phyloP scores from a whole-genome alignment of 2,113 vertebrate species.

The Xenotilapia leptura region DNA sequence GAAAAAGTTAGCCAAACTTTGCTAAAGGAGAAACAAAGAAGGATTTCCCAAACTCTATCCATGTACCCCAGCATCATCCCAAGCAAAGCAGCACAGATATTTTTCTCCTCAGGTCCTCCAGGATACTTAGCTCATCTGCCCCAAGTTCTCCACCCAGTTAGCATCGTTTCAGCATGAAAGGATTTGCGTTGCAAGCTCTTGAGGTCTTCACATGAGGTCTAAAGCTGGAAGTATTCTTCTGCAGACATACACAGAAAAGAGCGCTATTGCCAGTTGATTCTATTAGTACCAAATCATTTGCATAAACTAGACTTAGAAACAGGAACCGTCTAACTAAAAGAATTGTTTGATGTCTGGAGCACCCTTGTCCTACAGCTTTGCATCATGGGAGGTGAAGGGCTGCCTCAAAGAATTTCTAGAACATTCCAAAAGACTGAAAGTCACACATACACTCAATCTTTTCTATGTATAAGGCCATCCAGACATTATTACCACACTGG shows the following conservation, averaged over 20 bases:
- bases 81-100: not conserved
- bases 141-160: not conserved
- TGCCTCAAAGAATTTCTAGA: not conserved
- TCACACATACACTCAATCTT: not conserved
- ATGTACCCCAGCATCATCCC: not conserved
- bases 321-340: not conserved
- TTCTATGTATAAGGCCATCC: not conserved
- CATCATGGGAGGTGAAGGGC: not conserved
- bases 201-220: not conserved
- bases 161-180: not conserved
- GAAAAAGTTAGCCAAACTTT: not conserved
- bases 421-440: not conserved
- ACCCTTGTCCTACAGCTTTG: not conserved
- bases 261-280: not conserved
- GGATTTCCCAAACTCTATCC: not conserved
- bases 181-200: not conserved
- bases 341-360: not conserved
- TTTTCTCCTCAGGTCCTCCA: not conserved
- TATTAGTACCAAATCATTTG: not conserved
- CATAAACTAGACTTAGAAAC: not conserved
- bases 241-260: not conserved
- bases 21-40: not conserved
- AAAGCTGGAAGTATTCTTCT: not conserved
- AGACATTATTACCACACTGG: not conserved
- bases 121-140: not conserved